phyloP scores from a whole-genome alignment of 2,113 vertebrate genomes.

The Clupea harengus region DNA sequence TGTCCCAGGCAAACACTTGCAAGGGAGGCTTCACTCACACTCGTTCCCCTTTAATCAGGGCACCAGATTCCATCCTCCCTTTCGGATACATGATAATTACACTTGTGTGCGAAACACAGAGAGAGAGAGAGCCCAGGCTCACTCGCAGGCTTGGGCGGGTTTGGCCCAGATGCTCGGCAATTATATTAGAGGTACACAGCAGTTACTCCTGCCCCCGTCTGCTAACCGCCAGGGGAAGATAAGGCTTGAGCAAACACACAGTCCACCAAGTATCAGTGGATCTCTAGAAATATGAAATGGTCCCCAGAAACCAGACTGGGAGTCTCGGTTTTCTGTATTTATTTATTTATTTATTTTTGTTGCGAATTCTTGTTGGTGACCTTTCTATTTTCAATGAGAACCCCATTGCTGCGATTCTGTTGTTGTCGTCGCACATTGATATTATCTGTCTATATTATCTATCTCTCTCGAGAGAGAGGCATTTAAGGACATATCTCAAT shows the following conservation, averaged over 20 bases:
- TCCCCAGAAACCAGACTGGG: conserved; percentile 9
- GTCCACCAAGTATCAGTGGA: not conserved
- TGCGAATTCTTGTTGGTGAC: not conserved
- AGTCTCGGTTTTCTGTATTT: not conserved
- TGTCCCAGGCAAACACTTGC: not conserved
- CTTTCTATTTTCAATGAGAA: not conserved
- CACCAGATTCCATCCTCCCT: conserved; percentile 88
- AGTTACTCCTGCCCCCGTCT: conserved; percentile 9
- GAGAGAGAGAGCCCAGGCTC: conserved; percentile 75
- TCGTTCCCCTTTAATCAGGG: conserved; percentile 85
- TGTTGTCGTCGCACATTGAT: not conserved
- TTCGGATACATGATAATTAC: conserved; percentile 92
- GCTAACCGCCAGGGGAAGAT: conserved; percentile 9
- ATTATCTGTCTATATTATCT: not conserved
- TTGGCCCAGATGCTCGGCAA: conserved; percentile 65
- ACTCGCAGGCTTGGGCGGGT: conserved; percentile 74
- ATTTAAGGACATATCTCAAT: no score
- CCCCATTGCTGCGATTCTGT: not conserved
- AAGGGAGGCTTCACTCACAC: conserved; percentile 60
- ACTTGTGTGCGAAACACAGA: conserved; percentile 74
- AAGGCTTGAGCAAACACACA: not conserved
- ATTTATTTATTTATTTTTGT: not conserved
- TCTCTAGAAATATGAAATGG: not conserved
- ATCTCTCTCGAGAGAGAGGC: not conserved
- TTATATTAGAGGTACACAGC: conserved; percentile 56